Evolutionary conservation across 2,113 vertebrate genomes (phyloP), one percentile per base, ranked within the genome.

Genomic region (Sinocyclocheilus anophthalmus): DNA sequence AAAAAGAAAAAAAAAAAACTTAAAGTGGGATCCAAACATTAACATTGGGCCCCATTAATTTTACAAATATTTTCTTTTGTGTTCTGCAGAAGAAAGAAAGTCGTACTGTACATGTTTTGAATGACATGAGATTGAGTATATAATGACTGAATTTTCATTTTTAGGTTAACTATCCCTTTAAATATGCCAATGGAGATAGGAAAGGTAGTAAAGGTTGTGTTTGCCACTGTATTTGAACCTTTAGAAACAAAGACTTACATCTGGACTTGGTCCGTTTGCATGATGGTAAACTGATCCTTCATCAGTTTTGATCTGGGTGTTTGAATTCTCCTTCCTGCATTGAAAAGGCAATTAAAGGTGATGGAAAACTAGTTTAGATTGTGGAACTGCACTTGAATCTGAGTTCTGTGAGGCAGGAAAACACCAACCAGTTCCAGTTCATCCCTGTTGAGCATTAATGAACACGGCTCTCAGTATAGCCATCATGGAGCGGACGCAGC

Each of bases 401-500:
- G 33, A 63, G 33, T 22, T 16, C 59, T 81, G 78, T 59, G 76
- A 79, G 20, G 33, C 22, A 42, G 57, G 20, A 61, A 57, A 80
- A 80, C 33, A 63, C 55, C 39, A 70, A 59, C 22, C 65, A 55
- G 42, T 59, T 79, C 50, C 81, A 86, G 30, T 33, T 76, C 57
- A 77, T 84, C 79, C 70, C 85, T 63, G 84, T 75, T 75, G 87
- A 76, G 84, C n/a, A 63, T 70, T 87, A 89, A 89, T 89, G 86
- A 89, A 85, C 57, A 84, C 69, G 37, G 76, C 65, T 80, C 63
- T 45, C 76, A 42, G 75, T n/a, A 61, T 85, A 75, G 39, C 75
- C 57, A 83, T 82, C 53, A 81, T 30, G 63, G 77, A 42, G 30
- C 45, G 55, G 59, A 82, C 76, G 55, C 26, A 37, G 55, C 6